These are phyloP conservation scores for Lates calcarifer DNA, from an alignment of 2,113 vertebrate genomes.

Conservation along the genomic window DNA sequence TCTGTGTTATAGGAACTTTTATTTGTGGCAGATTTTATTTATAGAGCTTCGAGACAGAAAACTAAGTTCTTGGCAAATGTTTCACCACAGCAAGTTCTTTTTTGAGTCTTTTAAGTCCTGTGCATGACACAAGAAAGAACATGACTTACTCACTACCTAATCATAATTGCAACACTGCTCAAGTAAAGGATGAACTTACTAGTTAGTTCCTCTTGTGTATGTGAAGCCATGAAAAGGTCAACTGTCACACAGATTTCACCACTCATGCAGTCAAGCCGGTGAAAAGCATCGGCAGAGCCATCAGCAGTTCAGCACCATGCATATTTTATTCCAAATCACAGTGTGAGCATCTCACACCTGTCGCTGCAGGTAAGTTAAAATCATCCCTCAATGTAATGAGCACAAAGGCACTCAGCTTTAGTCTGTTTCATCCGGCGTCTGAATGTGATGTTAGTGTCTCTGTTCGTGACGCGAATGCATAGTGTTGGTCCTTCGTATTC, in stretches of 20 bases:
- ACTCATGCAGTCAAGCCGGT: neutral
- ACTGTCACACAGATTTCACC: slow-evolving; percentile 27
- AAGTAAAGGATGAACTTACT: neutral
- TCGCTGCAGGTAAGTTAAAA: slow-evolving; percentile 51
- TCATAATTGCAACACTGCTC: neutral
- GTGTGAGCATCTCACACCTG: slow-evolving; percentile 50
- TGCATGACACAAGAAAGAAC: neutral
- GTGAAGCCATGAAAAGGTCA: slow-evolving; percentile 36
- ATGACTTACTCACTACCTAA: neutral
- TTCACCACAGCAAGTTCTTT: too few species aligned
- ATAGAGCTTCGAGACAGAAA: too few species aligned
- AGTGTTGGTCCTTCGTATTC: slow-evolving; percentile 14
- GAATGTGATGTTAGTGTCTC: slow-evolving; percentile 42
- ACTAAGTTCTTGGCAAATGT: too few species aligned
- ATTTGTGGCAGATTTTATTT: neutral
- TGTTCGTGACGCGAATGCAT: slow-evolving; percentile 48
- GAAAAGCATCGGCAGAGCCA: slow-evolving; percentile 2
- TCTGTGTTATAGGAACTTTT: neutral
- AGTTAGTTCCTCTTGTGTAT: neutral
- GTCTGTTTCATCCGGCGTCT: slow-evolving; percentile 35
- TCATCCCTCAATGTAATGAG: slow-evolving; percentile 56
- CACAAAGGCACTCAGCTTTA: slow-evolving; percentile 18
- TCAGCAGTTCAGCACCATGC: neutral
- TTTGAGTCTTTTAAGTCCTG: neutral
- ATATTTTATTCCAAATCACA: slow-evolving; percentile 50